Evolutionary conservation across 2,888 invertebrate genomes (phyloP).

Genomic region (Venustoraphidia nigricollis): DNA sequence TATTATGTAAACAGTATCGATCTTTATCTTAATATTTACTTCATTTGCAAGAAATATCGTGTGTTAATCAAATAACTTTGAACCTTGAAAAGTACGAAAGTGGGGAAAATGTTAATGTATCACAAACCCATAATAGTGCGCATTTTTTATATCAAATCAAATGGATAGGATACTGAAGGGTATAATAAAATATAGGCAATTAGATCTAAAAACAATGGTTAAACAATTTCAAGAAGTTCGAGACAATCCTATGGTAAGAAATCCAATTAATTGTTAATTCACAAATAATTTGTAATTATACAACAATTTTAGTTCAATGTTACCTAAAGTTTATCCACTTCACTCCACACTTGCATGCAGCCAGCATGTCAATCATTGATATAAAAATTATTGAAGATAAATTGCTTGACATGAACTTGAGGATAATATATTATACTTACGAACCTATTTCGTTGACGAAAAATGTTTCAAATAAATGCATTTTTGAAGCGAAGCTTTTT

Average conservation of each 20-base stretch:
- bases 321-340: not conserved
- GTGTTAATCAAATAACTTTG: not conserved
- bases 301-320: constrained; percentile 3
- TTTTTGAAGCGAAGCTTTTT: no score
- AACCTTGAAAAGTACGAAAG: not conserved
- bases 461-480: not conserved
- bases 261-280: no score
- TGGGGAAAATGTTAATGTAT: not conserved
- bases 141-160: constrained; percentile 12
- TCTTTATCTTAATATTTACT: no score
- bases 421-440: no score
- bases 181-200: constrained; percentile 74
- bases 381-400: constrained; percentile 1
- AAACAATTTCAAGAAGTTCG: constrained; percentile 81
- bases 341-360: no score
- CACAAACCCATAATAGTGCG: not conserved
- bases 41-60: not conserved
- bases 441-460: not conserved
- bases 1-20: no score
- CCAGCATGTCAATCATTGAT: no score
- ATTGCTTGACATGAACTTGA: no score
- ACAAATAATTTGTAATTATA: not conserved
- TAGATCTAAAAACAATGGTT: constrained; percentile 73
- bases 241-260: constrained; percentile 71
- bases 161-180: constrained; percentile 85